Base-by-base conservation (phyloP, 2,113 vertebrate species). In the Cochlearius cochlearius region DNA sequence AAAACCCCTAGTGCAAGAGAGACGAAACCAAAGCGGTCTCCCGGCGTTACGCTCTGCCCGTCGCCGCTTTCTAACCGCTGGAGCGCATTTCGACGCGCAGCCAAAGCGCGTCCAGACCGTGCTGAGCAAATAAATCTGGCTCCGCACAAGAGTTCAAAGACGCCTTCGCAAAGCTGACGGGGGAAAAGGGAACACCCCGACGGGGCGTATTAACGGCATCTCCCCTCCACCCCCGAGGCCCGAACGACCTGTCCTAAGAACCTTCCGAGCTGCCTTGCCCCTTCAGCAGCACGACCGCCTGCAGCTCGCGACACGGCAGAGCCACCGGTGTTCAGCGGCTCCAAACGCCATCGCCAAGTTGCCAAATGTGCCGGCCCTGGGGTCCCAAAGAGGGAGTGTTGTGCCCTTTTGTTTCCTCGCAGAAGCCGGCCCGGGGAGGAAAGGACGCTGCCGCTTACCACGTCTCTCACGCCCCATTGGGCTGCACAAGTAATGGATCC, bases 121-220 rank as follows among this genome's bases (percentile, higher is more conserved):
- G 23, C 94, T 34, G 88, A 59, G 77, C 86, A 85, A 95, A 95
- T 55, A 80, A 58, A 77, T 34, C 80, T 63, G 83, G 71, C 71
- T 83, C 36, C 56, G 20, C 2, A 0, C 15, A 64, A 58, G 63
- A 79, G 66, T 77, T 73, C 87, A 63, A 67, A 80, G 68, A 3
- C 2, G 23, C 56, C 80, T 66, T 87, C 18, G 10, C 91, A 62
- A 63, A 87, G 76, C 79, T n/a, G 53, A 15, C 52, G 71, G 92
- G 59, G 32, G 20, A 41, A 34, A 39, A 29, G 77, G 66, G 53
- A 52, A 6, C 39, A 22, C 53, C 39, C 19, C 43, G 22, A 74
- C 55, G 75, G 83, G 34, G 36, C 11, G 36, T 3, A 22, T 41
- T 13, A 75, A 25, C 62, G 52, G 75, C 78, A 19, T 18, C 59